Evolutionary conservation across 2,113 vertebrate species (phyloP).

Genomic region (Dipodomys merriami): DNA sequence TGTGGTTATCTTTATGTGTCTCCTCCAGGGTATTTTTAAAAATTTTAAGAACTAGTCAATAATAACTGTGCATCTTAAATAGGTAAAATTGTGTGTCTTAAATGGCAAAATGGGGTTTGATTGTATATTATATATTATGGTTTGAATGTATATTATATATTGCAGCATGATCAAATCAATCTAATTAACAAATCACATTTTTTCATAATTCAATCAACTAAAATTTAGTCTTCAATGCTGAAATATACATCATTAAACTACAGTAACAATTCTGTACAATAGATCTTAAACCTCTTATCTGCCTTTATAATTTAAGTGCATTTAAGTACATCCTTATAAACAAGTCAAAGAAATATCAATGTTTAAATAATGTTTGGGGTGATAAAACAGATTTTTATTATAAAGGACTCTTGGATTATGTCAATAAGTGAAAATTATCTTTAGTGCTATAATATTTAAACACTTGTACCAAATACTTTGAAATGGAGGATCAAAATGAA

Average conservation of each 20-base stretch:
- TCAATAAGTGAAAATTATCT: neutral
- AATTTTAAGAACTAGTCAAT: neutral
- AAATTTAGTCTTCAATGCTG: neutral
- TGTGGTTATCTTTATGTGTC: neutral
- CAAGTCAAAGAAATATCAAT: neutral
- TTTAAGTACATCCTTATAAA: neutral
- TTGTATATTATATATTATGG: too few species aligned
- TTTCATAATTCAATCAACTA: neutral
- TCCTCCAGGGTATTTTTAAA: neutral
- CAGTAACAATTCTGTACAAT: neutral
- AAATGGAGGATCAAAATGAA: constrained; percentile 26
- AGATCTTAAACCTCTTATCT: neutral
- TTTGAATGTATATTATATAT: neutral
- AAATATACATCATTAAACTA: neutral
- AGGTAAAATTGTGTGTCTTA: neutral
- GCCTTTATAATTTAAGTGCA: neutral
- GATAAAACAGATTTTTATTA: constrained; percentile 29
- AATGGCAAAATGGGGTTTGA: neutral
- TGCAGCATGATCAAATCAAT: neutral
- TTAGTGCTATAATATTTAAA: neutral
- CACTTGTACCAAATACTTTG: neutral
- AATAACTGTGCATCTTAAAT: neutral
- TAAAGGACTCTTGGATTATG: neutral
- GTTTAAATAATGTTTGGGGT: neutral
- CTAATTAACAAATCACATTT: neutral